These are phyloP conservation scores for Craterocephalus amniculus DNA, from an alignment of 2,797 vertebrate genomes.

Conservation along the genomic window DNA sequence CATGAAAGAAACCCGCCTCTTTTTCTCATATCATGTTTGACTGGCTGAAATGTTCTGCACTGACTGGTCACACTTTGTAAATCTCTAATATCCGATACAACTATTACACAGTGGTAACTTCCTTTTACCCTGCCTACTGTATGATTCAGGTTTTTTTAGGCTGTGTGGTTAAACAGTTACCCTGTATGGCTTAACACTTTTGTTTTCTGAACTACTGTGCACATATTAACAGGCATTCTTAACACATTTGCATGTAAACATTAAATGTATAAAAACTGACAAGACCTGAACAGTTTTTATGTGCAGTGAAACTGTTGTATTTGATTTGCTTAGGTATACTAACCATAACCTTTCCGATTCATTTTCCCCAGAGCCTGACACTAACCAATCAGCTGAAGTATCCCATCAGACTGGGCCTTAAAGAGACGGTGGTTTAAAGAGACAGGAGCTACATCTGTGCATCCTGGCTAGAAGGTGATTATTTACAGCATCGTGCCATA, in stretches of 20 bases:
- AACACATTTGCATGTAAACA: no score
- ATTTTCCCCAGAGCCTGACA: background rate
- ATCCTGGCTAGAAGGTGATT: no score
- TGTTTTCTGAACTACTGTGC: background rate
- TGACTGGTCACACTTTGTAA: background rate
- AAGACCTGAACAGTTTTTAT: no score
- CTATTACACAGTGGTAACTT: background rate
- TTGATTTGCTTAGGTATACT: background rate
- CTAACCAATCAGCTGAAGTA: background rate
- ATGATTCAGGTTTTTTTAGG: background rate
- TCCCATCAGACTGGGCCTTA: background rate
- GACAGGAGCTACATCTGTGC: background rate
- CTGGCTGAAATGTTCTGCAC: background rate
- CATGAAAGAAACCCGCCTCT: constrained; percentile 5
- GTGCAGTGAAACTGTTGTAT: no score
- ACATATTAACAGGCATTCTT: no score
- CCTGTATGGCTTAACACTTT: background rate
- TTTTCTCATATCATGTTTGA: background rate
- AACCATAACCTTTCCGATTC: background rate
- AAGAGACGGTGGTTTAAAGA: background rate
- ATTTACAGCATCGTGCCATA: no score
- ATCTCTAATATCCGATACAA: background rate
- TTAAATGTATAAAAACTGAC: no score
- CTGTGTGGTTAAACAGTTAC: background rate
- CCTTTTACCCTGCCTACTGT: background rate